Conservation (phyloP, 2,888 invertebrate genomes). For the Sinohyriopsis cumingii region DNA sequence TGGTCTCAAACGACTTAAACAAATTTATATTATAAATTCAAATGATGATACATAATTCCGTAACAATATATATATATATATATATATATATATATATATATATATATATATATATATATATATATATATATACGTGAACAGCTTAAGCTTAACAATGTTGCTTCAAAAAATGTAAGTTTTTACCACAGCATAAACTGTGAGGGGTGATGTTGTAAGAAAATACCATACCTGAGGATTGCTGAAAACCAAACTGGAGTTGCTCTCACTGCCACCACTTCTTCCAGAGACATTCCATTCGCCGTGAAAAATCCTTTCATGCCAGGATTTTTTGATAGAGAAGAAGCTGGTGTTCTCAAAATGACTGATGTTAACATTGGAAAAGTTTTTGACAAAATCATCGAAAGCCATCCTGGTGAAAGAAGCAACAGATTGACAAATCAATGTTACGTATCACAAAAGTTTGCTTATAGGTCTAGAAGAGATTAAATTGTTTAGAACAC, state of each 20-base stretch:
- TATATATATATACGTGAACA: no score
- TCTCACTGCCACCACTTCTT: constrained; percentile 75
- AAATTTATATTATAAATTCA: no score
- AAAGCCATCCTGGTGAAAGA: constrained; percentile 75
- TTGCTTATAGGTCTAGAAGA: not conserved
- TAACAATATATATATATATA: no score
- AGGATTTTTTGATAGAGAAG: constrained; percentile 74
- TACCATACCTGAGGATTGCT: constrained; percentile 64
- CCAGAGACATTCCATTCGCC: constrained; percentile 74
- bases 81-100: no score
- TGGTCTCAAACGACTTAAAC: no score
- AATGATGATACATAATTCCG: no score
- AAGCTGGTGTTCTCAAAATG: constrained; percentile 76
- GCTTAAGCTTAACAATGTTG: no score
- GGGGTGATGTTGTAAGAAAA: no score
- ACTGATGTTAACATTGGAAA: constrained; percentile 76
- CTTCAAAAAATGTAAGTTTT: no score
- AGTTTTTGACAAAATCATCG: constrained; percentile 76
- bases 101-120: no score
- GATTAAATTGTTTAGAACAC: not conserved
- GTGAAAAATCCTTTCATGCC: constrained; percentile 72
- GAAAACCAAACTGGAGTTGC: constrained; percentile 74
- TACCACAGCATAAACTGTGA: no score
- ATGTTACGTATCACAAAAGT: not conserved
- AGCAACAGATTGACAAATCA: not conserved